Evolutionary conservation across 2,888 invertebrate species (phyloP).

Genomic region (Synergus itoensis): DNA sequence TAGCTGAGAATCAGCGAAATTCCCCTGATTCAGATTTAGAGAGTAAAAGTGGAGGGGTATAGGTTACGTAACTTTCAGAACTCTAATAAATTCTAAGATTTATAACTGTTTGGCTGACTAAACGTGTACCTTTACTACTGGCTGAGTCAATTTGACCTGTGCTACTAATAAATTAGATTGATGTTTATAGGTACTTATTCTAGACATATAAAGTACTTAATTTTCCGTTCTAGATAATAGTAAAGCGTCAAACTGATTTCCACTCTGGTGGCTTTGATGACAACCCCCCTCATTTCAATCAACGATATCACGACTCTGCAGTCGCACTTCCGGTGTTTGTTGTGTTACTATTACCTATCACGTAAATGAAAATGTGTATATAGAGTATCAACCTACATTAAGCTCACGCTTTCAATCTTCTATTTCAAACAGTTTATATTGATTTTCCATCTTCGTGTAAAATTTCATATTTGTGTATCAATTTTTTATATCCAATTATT

Average conservation of each 20-base stretch:
- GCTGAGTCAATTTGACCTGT: no score
- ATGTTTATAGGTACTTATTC: no score
- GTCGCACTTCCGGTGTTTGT: constrained; percentile 18
- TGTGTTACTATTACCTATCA: constrained; percentile 7
- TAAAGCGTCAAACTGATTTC: constrained; percentile 32
- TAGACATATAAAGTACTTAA: neutral
- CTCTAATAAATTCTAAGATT: no score
- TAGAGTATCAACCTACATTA: neutral
- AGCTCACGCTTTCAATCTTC: neutral
- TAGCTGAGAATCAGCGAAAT: no score
- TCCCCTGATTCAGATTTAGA: no score
- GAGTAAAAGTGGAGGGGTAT: no score
- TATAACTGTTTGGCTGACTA: no score
- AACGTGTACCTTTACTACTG: no score
- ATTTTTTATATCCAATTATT: neutral
- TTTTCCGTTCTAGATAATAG: neutral
- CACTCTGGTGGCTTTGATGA: constrained; percentile 25
- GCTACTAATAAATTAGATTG: no score
- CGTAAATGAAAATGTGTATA: constrained; percentile 8
- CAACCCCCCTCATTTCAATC: constrained; percentile 31
- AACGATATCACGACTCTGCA: constrained; percentile 38
- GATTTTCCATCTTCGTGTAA: neutral
- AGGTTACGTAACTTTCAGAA: no score
- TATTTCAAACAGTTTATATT: neutral
- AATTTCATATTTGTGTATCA: neutral